A percentile compares a stretch with the other conserved stretches of the same genome.
Evolutionary conservation across 1,140 invertebrate species (phyloP).

Genomic region (Drosophila kohkoa): DNA sequence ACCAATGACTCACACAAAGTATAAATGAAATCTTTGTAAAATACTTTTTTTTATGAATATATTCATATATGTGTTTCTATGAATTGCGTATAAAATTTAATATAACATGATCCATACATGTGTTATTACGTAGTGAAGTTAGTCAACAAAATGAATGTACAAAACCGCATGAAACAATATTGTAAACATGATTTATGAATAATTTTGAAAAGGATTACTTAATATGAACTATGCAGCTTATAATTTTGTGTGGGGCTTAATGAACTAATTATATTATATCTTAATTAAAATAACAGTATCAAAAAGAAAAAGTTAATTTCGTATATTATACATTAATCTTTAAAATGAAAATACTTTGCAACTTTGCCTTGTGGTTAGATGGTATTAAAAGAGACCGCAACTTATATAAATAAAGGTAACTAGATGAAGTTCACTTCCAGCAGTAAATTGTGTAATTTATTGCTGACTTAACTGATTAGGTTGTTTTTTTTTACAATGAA

Average conservation of each 20-base stretch:
- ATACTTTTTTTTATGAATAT: no score
- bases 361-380: not conserved
- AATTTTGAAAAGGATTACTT: not conserved
- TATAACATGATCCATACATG: not conserved
- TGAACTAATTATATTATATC: not conserved
- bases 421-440: not conserved
- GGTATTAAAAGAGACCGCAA: not conserved
- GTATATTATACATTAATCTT: not conserved
- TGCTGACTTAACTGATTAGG: not conserved
- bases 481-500: not conserved
- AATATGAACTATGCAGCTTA: not conserved
- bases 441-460: not conserved
- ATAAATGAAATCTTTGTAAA: no score
- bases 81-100: not conserved
- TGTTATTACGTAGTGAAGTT: not conserved
- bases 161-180: constrained; percentile 8
- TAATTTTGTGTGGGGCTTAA: not conserved
- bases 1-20: no score
- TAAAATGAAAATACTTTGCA: not conserved
- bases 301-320: not conserved
- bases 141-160: not conserved
- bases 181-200: not conserved
- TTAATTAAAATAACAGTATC: not conserved
- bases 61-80: no score
- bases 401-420: not conserved